Base-by-base conservation (phyloP, 2,113 vertebrate species). In the Limanda limanda region DNA sequence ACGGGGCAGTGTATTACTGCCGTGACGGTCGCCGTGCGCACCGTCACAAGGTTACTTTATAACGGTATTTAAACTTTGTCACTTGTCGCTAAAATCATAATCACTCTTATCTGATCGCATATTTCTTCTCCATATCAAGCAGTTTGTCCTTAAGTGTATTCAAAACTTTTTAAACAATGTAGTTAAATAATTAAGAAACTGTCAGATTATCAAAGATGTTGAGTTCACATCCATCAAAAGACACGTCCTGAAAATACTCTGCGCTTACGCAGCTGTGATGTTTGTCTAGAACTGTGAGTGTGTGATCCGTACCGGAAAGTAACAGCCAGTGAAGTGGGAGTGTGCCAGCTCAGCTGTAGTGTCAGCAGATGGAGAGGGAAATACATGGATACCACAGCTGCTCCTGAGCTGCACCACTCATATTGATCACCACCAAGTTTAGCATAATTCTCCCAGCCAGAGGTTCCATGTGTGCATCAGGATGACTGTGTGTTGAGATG, bases 281-380 rank as follows among this genome's bases (percentile, higher is more conserved):
- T 78, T 76, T 80, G 80, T 85, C 68, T 65, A 24, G 68, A 69
- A 59, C n/a, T 51, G 31, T n/a, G 70, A 24, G 60, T 48, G 68
- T 76, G 61, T 67, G 55, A 77, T 82, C 15, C 83, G 58, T 86
- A 58, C 71, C 6, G 27, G 76, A 82, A 85, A 71, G 78, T 71
- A 81, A 57, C 70, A 83, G 78, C 54, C 79, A 83, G 55, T 74
- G 81, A 85, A 87, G 82, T 84, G 84, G 61, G 79, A 82, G 75
- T 51, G 76, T 83, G 88, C 84, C 76, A 88, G 87, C 74, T 90
- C 84, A 84, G 76, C 83, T 89, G 84, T 86, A 72, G 72, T 88
- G 74, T 84, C 76, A 79, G 82, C 91, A 92, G 91, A 92, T 92
- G 89, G 86, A 78, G 78, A 82, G 79, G 83, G 69, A 79, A 54